Base-by-base conservation (phyloP, 2,888 invertebrate species). In the Chymomyza procnemis region DNA sequence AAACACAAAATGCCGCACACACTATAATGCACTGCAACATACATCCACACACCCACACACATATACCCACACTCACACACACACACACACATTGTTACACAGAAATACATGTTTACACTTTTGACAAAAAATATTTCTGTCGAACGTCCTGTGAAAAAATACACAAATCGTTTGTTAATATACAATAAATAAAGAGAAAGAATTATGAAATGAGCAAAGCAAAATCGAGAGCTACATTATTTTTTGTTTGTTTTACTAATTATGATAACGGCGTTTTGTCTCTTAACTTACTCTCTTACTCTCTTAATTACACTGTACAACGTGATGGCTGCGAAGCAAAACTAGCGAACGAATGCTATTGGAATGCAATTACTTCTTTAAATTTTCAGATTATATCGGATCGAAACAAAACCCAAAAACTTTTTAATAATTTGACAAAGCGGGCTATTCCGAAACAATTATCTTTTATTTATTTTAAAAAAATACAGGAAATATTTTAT, bases 41-140 rank as follows among this genome's bases (percentile, higher is more conserved):
- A 21, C 48, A 14, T 16, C 6, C 18, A 48, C 19, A 12, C 18
- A 50, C 50, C 16, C 50, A 47, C 47, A 16, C 47, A 47, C 14
- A 47, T n/a, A 47, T n/a, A n/a, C n/a, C n/a, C n/a, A n/a, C 47
- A n/a, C 47, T 47, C 47, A 47, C n/a, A n/a, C n/a, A 14, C 47
- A 50, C 67, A 65, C 61, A 55, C 64, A 64, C 56, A 58, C 55
- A 55, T 34, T 46, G 71, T 18, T 57, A 66, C 68, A 68, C 52
- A 59, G 58, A 68, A 60, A 61, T 26, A 26, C 26, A 26, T 8
- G 26, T 26, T 26, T 26, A 26, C 26, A 26, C 26, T 6, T n/a
- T 26, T 26, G 26, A 26, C 26, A 26, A 26, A 26, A 22, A 22
- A 22, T 41, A 12, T 41, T 34, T 12, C 34, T n/a, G n/a, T n/a